A percentile compares a stretch with the other conserved stretches of the same genome.
These are phyloP conservation scores for Bradypodion ventrale DNA, from an alignment of 2,797 vertebrate genomes.

Conservation along the genomic window DNA sequence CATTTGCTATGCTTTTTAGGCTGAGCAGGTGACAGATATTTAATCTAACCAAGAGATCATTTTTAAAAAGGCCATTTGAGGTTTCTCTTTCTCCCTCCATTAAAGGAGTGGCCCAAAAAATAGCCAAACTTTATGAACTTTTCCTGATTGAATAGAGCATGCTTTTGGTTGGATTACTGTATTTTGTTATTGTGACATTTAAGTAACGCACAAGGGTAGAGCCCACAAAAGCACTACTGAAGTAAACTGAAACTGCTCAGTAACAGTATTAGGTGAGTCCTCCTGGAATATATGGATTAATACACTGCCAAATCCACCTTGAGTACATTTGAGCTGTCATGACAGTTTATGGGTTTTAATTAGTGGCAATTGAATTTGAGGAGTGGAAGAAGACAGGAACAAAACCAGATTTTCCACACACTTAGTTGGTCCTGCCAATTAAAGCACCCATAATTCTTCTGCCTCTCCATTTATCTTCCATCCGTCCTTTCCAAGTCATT, in stretches of 20 bases:
- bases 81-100: constrained; percentile 45
- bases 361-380: background rate
- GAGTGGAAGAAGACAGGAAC: background rate
- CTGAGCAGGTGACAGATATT: constrained; percentile 58
- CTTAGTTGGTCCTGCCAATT: background rate
- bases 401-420: constrained; percentile 18
- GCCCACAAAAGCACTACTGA: background rate
- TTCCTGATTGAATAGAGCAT: constrained; percentile 26
- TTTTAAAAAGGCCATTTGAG: constrained; percentile 44
- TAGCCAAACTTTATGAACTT: constrained; percentile 24
- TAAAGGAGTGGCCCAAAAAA: constrained; percentile 47
- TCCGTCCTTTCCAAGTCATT: background rate
- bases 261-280: background rate
- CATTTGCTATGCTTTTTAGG: constrained; percentile 45
- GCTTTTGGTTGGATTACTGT: constrained; percentile 19
- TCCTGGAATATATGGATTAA: constrained; percentile 3
- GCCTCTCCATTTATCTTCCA: background rate
- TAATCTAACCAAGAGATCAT: constrained; percentile 59
- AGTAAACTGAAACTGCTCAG: background rate
- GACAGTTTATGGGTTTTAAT: constrained; percentile 30
- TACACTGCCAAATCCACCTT: background rate
- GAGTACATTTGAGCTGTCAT: constrained; percentile 11
- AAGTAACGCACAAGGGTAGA: background rate
- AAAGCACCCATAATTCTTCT: constrained; percentile 29
- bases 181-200: background rate